phyloP scores from a whole-genome alignment of 2,797 vertebrate species.

The Rhinogobio ventralis region DNA sequence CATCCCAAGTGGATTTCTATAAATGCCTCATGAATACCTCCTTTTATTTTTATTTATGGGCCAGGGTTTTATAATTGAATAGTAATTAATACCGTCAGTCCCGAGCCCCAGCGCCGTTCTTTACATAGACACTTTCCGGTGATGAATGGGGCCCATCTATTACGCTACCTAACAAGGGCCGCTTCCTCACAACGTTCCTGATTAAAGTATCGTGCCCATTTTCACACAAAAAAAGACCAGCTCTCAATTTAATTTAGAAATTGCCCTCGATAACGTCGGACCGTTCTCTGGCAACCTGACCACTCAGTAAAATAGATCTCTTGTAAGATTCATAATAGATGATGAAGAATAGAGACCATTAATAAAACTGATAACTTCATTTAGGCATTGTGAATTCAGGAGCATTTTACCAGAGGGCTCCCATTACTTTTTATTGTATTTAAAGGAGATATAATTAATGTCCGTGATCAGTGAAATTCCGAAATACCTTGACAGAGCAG shows the following conservation, averaged over 20 bases:
- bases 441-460: conserved; percentile 89
- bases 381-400: conserved; percentile 83
- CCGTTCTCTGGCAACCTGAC: conserved; percentile 73
- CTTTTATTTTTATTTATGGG: conserved; percentile 87
- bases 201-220: conserved; percentile 91
- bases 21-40: conserved; percentile 72
- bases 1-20: conserved; percentile 75
- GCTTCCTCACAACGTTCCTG: conserved; percentile 87
- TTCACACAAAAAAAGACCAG: conserved; percentile 74
- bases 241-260: conserved; percentile 94
- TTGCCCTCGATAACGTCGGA: conserved; percentile 87
- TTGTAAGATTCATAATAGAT: conserved; percentile 89
- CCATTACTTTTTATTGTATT: conserved; percentile 94
- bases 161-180: conserved; percentile 89
- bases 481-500: conserved; percentile 79
- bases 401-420: conserved; percentile 81
- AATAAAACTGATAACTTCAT: conserved; percentile 93
- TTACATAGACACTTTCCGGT: conserved; percentile 90
- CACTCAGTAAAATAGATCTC: conserved; percentile 83
- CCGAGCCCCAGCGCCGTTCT: conserved; percentile 86
- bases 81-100: conserved; percentile 96
- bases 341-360: conserved; percentile 90
- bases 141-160: conserved; percentile 97
- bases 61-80: conserved; percentile 96
- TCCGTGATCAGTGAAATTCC: conserved; percentile 74